Base-by-base conservation (phyloP, 2,888 invertebrate species). In the Drosophila peninsularis region DNA sequence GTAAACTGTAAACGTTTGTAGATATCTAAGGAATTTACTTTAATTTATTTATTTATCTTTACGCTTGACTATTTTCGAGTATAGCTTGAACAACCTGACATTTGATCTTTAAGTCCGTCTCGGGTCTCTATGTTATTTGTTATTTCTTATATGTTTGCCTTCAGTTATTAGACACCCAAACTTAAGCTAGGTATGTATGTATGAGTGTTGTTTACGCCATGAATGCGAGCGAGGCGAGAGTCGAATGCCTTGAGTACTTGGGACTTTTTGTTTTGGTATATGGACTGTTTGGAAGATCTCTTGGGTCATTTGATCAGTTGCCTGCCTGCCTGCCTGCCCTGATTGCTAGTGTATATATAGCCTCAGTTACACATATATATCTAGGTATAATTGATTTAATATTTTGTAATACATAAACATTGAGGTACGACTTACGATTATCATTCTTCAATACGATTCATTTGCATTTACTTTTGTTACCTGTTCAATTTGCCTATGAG, bases 351-450 rank as follows among this genome's bases (percentile, higher is more conserved):
- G 17, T 62, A 24, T 41, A 41, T 41, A 39, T 45, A 34, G 44
- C 44, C 44, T 44, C 44, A 44, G 24, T 24, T 44, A 24, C n/a
- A 14, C 13, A 39, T 11, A 41, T 52, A 36, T 17, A 44, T 57
- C 36, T 58, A 60, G 19, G 24, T 66, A 54, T 74, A 62, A 64
- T 54, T 47, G 36, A 21, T 63, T 50, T 66, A 53, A 44, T 6
- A 1, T 27, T 45, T n/a, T 44, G 21, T 80, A 67, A 77, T 71
- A 71, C 82, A 34, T 85, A 79, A 86, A 88, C 81, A 87, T 86
- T 86, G 85, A 86, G 85, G 85, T 86, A 86, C 85, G 71, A 85
- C 85, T 86, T 86, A 86, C 86, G 86, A 86, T 86, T 86, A 88
- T 86, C 88, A 85, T 79, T 87, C 75, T 82, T 71, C 57, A 78